These are phyloP conservation scores for Orthosia gracilis DNA, from an alignment of 2,888 invertebrate genomes.

Conservation along the genomic window DNA sequence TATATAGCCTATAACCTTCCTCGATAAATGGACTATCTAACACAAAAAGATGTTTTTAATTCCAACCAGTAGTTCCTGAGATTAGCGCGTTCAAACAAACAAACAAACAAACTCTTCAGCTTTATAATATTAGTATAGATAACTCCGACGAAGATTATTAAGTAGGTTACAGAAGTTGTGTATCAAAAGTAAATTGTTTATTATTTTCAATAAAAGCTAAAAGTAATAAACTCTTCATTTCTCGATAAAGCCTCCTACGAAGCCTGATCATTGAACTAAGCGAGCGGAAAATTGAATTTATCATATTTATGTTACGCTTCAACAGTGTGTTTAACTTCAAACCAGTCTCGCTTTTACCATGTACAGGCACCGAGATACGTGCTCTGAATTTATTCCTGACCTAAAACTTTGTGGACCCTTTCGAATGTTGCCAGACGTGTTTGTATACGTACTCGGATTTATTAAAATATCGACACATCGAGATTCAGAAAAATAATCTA, in stretches of 20 bases:
- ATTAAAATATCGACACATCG: background rate
- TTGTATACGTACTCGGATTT: background rate
- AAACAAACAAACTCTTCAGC: too few species aligned
- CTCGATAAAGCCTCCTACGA: constrained; percentile 13
- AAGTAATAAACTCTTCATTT: constrained; percentile 36
- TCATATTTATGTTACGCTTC: constrained; percentile 34
- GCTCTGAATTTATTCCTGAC: constrained; percentile 68
- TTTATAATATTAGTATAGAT: too few species aligned
- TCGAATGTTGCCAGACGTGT: background rate
- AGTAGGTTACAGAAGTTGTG: background rate
- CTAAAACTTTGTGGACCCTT: constrained; percentile 61
- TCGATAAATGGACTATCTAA: too few species aligned
- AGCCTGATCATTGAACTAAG: constrained; percentile 34
- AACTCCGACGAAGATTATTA: background rate
- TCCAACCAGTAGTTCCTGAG: too few species aligned
- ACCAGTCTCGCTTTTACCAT: constrained; percentile 69
- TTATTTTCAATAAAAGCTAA: constrained; percentile 29
- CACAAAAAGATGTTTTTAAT: too few species aligned
- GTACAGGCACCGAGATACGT: constrained; percentile 70
- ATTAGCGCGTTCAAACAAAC: too few species aligned
- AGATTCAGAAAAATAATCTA: background rate
- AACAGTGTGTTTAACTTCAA: constrained; percentile 61
- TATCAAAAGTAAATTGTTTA: constrained; percentile 21
- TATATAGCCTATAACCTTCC: too few species aligned
- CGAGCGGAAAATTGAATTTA: constrained; percentile 49